phyloP scores from a whole-genome alignment of 2,888 invertebrate genomes.

The Lepidocyrtoides sp. region DNA sequence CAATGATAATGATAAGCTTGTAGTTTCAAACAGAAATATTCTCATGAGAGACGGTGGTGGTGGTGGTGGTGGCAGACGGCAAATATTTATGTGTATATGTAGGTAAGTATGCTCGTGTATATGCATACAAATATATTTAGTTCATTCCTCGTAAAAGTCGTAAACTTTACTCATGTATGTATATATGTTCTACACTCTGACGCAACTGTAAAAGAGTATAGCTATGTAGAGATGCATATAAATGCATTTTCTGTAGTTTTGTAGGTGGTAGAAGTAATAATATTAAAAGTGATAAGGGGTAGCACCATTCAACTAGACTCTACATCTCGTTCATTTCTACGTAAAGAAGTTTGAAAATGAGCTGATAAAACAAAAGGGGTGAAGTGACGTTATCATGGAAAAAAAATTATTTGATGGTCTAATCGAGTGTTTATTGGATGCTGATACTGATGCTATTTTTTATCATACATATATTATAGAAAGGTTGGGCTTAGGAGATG shows the following conservation, averaged over 20 bases:
- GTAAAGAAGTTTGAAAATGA: neutral
- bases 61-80: neutral
- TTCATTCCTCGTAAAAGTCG: no score
- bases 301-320: neutral
- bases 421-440: no score
- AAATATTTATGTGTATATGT: neutral
- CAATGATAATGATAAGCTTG: slow-evolving; percentile 15
- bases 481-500: no score
- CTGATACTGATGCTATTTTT: no score
- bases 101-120: neutral
- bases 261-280: neutral
- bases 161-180: no score
- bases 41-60: neutral
- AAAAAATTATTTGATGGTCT: no score
- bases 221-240: slow-evolving; percentile 33
- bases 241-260: neutral
- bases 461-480: no score
- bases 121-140: neutral
- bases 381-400: no score
- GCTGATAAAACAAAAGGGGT: neutral
- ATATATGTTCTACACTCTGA: neutral
- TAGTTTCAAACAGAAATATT: slow-evolving; percentile 13
- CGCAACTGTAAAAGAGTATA: neutral
- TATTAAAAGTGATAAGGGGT: neutral
- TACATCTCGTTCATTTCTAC: neutral